Conservation (phyloP, 2,113 vertebrate genomes). For the Amazona guildingii region DNA sequence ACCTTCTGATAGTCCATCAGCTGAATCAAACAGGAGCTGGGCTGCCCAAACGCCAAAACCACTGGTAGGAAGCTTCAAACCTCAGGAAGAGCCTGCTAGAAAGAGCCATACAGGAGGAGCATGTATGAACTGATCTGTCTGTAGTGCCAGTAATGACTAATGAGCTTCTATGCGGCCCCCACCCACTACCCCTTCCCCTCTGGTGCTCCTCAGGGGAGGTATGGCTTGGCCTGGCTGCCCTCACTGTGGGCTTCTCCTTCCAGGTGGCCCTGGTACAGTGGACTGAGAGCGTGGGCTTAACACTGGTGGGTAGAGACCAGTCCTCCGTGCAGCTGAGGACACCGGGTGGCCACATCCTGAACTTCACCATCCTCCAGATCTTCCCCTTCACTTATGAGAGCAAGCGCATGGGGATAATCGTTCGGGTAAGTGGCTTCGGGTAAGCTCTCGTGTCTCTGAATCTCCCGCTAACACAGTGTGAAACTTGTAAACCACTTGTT, state of each 20-base stretch:
- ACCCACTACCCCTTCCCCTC: not conserved
- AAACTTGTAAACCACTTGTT: not conserved
- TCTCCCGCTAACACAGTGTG: not conserved
- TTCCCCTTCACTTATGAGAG: constrained; percentile 98
- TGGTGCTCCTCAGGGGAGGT: not conserved
- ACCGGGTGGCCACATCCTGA: constrained; percentile 95
- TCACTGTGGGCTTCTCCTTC: not conserved
- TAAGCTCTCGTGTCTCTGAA: accelerated
- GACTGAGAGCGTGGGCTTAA: constrained; percentile 95
- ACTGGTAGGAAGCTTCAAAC: not conserved
- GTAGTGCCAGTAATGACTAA: not conserved
- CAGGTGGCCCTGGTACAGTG: constrained; percentile 99
- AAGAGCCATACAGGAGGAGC: not conserved
- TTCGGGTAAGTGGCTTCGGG: constrained; percentile 79
- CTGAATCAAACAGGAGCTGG: not conserved
- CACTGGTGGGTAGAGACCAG: constrained; percentile 94
- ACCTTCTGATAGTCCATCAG: not conserved
- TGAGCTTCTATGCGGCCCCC: not conserved
- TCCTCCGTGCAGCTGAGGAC: constrained; percentile 98
- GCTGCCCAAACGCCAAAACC: not conserved
- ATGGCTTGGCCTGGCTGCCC: not conserved
- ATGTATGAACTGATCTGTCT: accelerated
- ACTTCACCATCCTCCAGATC: constrained; percentile 96
- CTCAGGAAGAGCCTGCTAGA: accelerated
- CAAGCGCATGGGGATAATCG: constrained; percentile 97